These are phyloP conservation scores for Hormaphis cornu DNA, from an alignment of 1,140 invertebrate species.

Conservation along the genomic window DNA sequence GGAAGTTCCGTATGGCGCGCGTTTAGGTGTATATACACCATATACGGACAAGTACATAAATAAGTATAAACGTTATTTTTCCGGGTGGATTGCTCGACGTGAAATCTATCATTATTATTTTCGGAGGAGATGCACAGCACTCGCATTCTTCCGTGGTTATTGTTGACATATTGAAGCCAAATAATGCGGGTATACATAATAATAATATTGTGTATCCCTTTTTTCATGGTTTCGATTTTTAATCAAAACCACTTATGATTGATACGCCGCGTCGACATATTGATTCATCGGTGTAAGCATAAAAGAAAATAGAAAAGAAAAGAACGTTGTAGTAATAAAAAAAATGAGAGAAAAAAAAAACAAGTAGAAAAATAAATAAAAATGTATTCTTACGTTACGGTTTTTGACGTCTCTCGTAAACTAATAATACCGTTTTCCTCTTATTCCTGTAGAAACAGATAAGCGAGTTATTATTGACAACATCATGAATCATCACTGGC, in stretches of 20 bases:
- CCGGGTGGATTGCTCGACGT: no score
- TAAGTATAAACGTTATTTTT: no score
- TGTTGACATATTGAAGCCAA: not conserved
- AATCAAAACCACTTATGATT: slow-evolving; percentile 21
- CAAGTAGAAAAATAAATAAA: not conserved
- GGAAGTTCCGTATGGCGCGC: no score
- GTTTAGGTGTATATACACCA: no score
- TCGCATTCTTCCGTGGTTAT: not conserved
- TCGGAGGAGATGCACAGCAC: not conserved
- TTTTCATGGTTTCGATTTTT: slow-evolving; percentile 2
- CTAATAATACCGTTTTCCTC: not conserved
- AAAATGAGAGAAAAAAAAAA: not conserved
- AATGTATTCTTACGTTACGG: not conserved
- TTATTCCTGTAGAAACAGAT: not conserved
- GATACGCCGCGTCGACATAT: not conserved
- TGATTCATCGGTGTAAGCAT: not conserved
- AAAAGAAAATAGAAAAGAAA: not conserved
- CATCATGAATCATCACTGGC: not conserved
- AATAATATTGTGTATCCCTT: no score
- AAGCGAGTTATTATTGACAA: not conserved
- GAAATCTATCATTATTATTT: slow-evolving; percentile 10
- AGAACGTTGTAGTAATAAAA: no score
- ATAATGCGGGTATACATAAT: no score
- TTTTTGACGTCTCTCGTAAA: slow-evolving; percentile 1
- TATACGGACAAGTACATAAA: no score